Evolutionary conservation across 2,888 invertebrate species (phyloP).

Genomic region (Stenoptilia bipunctidactyla): DNA sequence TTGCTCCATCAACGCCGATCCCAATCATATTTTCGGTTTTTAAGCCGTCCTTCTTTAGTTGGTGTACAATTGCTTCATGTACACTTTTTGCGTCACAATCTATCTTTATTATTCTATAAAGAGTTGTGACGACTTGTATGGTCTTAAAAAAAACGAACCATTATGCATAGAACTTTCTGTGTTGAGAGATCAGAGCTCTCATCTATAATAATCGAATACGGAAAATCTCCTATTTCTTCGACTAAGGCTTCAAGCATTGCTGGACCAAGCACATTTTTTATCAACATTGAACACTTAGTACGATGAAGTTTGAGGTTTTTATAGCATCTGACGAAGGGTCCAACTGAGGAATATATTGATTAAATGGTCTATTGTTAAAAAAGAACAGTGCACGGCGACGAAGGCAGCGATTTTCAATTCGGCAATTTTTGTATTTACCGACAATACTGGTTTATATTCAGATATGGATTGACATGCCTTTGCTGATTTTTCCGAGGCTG

Average conservation of each 20-base stretch:
- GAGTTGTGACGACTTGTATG: constrained; percentile 5
- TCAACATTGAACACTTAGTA: constrained; percentile 22
- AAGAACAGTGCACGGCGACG: constrained; percentile 13
- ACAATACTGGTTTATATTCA: constrained; percentile 10
- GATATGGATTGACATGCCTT: constrained; percentile 10
- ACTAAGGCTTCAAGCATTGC: constrained; percentile 21
- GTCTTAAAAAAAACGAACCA: constrained; percentile 4
- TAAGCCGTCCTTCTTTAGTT: constrained; percentile 6
- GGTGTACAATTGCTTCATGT: constrained; percentile 4
- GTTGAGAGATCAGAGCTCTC: constrained; percentile 21
- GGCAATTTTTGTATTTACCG: constrained; percentile 14
- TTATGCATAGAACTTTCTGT: constrained; percentile 8
- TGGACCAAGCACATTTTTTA: constrained; percentile 25
- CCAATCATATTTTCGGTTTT: constrained; percentile 8
- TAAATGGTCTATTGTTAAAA: constrained; percentile 15
- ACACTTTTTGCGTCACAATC: constrained; percentile 8
- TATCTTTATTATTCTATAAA: constrained; percentile 5
- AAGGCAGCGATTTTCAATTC: constrained; percentile 17
- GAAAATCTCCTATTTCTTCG: constrained; percentile 22
- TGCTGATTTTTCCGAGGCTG: constrained; percentile 11
- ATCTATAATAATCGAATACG: constrained; percentile 24
- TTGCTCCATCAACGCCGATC: constrained; percentile 12
- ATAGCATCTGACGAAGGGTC: constrained; percentile 16
- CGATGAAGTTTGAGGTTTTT: constrained; percentile 16
- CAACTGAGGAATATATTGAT: constrained; percentile 12